Percentiles rank a stretch among this genome's conserved stretches.
Conservation (phyloP, 92 coral and sea anemone species). For the Actinernus sp. region DNA sequence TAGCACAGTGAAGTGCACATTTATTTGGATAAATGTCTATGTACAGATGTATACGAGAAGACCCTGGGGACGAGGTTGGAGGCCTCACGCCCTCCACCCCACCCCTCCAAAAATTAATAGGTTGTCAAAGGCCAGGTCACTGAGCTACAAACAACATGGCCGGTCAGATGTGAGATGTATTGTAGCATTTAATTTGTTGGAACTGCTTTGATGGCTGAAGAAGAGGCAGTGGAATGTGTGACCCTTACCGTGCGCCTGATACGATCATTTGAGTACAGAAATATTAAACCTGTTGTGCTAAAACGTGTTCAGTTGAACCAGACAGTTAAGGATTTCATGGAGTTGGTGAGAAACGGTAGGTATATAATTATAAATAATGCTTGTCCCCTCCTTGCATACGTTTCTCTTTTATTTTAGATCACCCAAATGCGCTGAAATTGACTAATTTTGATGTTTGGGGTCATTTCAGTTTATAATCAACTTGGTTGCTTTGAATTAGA, state of each 20-base stretch:
- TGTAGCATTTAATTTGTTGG: not conserved
- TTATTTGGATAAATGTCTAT: too few species aligned
- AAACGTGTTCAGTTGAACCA: constrained; percentile 74
- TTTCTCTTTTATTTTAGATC: too few species aligned
- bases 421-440: too few species aligned
- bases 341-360: constrained; percentile 67
- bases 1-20: too few species aligned
- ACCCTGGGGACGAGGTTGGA: too few species aligned
- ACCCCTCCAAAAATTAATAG: too few species aligned
- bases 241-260: constrained; percentile 89
- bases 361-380: not conserved
- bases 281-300: constrained; percentile 75
- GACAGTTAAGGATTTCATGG: constrained; percentile 72
- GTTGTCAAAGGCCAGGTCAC: not conserved
- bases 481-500: too few species aligned
- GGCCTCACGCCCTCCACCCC: too few species aligned
- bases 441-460: not conserved
- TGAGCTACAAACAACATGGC: not conserved
- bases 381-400: too few species aligned
- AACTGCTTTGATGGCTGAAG: constrained; percentile 47
- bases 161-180: not conserved
- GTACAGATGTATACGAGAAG: too few species aligned
- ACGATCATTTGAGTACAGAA: constrained; percentile 96
- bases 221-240: not conserved
- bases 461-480: not conserved